Conservation (phyloP, 1,140 invertebrate genomes). For the Meteorus sp. region DNA sequence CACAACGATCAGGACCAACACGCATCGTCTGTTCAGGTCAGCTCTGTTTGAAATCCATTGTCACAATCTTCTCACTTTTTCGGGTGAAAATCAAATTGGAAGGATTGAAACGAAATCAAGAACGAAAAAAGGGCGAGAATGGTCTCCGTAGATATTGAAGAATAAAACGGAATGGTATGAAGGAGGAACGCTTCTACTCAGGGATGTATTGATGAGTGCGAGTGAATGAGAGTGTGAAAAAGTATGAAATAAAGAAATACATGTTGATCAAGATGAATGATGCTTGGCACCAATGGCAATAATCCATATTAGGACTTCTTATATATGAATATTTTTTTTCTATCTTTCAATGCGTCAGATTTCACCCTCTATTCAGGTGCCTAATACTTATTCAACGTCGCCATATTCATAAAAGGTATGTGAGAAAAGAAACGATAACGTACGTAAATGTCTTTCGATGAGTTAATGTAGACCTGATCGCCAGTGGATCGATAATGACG, state of each 20-base stretch:
- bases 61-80: not conserved
- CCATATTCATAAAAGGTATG: not conserved
- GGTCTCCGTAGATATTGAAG: not conserved
- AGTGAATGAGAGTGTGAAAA: not conserved
- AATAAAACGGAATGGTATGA: not conserved
- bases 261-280: not conserved
- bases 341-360: constrained; percentile 3
- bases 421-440: too few species aligned
- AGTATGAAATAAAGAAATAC: too few species aligned
- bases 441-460: too few species aligned
- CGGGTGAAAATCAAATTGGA: too few species aligned
- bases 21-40: constrained; percentile 50
- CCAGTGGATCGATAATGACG: too few species aligned
- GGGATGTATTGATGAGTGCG: constrained; percentile 5
- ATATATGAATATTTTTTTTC: not conserved
- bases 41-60: constrained; percentile 44
- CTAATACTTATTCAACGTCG: not conserved
- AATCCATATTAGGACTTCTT: not conserved
- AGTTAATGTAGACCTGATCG: too few species aligned
- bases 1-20: constrained; percentile 46
- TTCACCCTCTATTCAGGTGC: constrained; percentile 11
- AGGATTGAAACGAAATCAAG: too few species aligned
- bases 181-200: not conserved
- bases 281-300: constrained; percentile 1
- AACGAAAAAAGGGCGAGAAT: not conserved